Evolutionary conservation across 2,797 vertebrate species (phyloP).

Genomic region (Anguilla obscura): DNA sequence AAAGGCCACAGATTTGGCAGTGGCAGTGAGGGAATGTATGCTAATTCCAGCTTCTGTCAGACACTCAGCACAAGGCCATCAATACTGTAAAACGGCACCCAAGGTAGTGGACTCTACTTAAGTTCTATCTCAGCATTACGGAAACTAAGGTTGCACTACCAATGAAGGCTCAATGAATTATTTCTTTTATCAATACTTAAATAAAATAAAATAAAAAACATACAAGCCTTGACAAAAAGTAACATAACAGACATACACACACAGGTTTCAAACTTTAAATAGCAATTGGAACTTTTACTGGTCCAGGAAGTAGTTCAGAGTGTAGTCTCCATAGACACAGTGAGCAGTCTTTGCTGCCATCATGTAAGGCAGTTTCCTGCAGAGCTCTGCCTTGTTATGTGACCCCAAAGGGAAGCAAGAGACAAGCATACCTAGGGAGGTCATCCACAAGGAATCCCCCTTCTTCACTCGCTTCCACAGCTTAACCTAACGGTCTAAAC

Average conservation of each 20-base stretch:
- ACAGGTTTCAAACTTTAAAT: background rate
- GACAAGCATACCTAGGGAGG: background rate
- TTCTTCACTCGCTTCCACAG: background rate
- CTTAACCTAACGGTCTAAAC: background rate
- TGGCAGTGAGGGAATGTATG: conserved; percentile 3
- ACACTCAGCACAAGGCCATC: background rate
- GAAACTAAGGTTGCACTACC: background rate
- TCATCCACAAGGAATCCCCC: background rate
- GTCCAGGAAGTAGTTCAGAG: background rate
- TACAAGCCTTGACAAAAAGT: background rate
- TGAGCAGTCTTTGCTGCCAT: background rate
- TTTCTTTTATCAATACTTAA: background rate
- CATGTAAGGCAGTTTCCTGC: background rate
- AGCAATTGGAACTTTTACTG: background rate
- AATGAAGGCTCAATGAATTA: background rate
- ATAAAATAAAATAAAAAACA: background rate
- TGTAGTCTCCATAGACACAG: background rate
- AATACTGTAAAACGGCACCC: background rate
- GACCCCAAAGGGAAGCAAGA: background rate
- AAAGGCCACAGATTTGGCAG: background rate
- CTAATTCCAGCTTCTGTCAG: background rate
- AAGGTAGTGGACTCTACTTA: background rate
- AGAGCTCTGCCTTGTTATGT: background rate
- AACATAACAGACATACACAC: background rate
- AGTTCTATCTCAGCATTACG: background rate